phyloP scores from a whole-genome alignment of 2,888 invertebrate genomes.

The Spisula solida region DNA sequence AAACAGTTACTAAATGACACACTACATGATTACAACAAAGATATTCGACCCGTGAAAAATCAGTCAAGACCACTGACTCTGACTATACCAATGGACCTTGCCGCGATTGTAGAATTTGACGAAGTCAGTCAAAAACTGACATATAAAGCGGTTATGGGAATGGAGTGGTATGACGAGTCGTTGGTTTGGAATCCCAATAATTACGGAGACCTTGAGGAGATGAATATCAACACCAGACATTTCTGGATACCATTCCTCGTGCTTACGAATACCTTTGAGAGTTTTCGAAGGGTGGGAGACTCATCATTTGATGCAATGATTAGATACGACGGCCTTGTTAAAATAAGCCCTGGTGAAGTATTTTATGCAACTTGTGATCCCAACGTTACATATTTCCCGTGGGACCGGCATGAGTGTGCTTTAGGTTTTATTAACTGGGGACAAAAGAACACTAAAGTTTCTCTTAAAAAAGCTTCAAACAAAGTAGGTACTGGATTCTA shows the following conservation, averaged over 20 bases:
- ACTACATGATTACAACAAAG: slow-evolving; percentile 36
- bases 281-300: neutral
- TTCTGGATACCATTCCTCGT: slow-evolving; percentile 65
- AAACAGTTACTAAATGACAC: slow-evolving; percentile 7
- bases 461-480: neutral
- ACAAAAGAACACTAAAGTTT: neutral
- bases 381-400: slow-evolving; percentile 40
- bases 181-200: slow-evolving; percentile 48
- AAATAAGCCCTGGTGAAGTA: slow-evolving; percentile 17
- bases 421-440: neutral
- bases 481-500: neutral
- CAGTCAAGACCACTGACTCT: slow-evolving; percentile 29
- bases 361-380: slow-evolving; percentile 21
- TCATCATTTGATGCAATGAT: neutral
- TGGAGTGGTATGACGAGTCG: slow-evolving; percentile 58
- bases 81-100: slow-evolving; percentile 28
- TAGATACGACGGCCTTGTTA: neutral
- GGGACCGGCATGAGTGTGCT: slow-evolving; percentile 34
- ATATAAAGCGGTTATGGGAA: slow-evolving; percentile 43
- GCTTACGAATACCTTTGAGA: slow-evolving; percentile 39
- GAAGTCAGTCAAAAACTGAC: slow-evolving; percentile 62
- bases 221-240: slow-evolving; percentile 38
- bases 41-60: slow-evolving; percentile 50
- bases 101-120: slow-evolving; percentile 64
- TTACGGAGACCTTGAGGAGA: slow-evolving; percentile 28